These are phyloP conservation scores for Sander lucioperca DNA, from an alignment of 2,113 vertebrate species.

Conservation along the genomic window DNA sequence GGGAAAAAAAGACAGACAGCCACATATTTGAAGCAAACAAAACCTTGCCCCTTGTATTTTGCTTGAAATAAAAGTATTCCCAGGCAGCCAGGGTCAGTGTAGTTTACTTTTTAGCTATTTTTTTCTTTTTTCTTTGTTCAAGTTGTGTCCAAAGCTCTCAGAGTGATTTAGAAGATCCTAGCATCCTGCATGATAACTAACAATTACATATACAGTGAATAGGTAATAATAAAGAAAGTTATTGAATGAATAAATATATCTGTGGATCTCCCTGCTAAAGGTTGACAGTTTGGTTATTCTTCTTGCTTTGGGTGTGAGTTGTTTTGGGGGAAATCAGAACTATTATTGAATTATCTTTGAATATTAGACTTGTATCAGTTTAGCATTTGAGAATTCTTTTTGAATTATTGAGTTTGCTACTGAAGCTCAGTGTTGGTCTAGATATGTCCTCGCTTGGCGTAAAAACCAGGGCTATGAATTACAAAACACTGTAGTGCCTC, in stretches of 20 bases:
- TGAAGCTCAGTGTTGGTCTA: slow-evolving; percentile 46
- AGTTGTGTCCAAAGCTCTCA: neutral
- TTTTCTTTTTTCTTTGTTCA: neutral
- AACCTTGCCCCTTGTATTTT: neutral
- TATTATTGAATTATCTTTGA: slow-evolving; percentile 14
- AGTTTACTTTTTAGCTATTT: neutral
- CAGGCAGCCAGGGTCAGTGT: neutral
- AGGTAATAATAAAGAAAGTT: slow-evolving; percentile 3
- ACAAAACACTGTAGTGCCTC: slow-evolving; percentile 62
- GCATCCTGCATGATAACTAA: neutral
- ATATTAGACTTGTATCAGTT: slow-evolving; percentile 5
- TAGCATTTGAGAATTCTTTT: slow-evolving; percentile 9
- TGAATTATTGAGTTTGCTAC: slow-evolving; percentile 41
- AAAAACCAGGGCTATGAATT: slow-evolving; percentile 71
- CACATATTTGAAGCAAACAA: slow-evolving; percentile 12
- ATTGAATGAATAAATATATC: neutral
- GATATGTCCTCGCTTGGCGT: slow-evolving; percentile 50
- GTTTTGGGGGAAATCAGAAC: neutral
- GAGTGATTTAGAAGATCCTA: neutral
- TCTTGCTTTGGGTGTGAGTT: neutral
- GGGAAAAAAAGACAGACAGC: neutral
- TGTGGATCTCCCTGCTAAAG: slow-evolving; percentile 4
- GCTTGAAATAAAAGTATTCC: slow-evolving; percentile 4
- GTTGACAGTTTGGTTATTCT: neutral
- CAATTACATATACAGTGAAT: neutral